These are phyloP conservation scores for Myrmecophaga tridactyla DNA, from an alignment of 2,113 vertebrate genomes.

Conservation along the genomic window DNA sequence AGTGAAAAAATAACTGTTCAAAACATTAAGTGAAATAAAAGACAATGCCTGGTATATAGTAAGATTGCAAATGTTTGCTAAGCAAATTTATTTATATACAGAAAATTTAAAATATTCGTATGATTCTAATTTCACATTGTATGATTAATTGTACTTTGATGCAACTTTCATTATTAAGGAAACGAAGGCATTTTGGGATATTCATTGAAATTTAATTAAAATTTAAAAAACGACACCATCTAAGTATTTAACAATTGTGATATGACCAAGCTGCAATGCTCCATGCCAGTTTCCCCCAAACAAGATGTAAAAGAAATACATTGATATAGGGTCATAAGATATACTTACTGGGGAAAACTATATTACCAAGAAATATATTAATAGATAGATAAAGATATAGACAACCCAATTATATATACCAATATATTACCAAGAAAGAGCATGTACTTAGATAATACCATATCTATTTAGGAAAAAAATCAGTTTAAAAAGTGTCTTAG, in stretches of 20 bases:
- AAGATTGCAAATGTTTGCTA: not conserved
- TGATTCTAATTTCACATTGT: not conserved
- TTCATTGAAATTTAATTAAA: not conserved
- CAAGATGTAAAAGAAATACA: not conserved
- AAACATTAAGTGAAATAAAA: constrained; percentile 21
- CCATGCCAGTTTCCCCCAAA: not conserved
- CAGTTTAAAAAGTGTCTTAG: not conserved
- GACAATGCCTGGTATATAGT: not conserved
- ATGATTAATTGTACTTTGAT: not conserved
- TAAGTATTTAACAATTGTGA: not conserved
- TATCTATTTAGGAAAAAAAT: not conserved
- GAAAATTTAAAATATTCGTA: not conserved
- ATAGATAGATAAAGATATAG: no score
- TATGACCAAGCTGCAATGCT: not conserved
- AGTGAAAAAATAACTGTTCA: not conserved
- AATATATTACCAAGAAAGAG: not conserved
- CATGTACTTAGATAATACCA: not conserved
- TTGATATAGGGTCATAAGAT: not conserved
- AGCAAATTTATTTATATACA: constrained; percentile 15
- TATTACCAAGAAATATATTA: not conserved
- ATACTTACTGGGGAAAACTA: not conserved
- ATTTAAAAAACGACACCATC: not conserved
- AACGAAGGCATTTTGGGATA: not conserved
- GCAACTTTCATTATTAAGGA: not conserved
- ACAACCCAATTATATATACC: no score